These are phyloP conservation scores for Acropternis orthonyx DNA, from an alignment of 2,797 vertebrate species.

Conservation along the genomic window DNA sequence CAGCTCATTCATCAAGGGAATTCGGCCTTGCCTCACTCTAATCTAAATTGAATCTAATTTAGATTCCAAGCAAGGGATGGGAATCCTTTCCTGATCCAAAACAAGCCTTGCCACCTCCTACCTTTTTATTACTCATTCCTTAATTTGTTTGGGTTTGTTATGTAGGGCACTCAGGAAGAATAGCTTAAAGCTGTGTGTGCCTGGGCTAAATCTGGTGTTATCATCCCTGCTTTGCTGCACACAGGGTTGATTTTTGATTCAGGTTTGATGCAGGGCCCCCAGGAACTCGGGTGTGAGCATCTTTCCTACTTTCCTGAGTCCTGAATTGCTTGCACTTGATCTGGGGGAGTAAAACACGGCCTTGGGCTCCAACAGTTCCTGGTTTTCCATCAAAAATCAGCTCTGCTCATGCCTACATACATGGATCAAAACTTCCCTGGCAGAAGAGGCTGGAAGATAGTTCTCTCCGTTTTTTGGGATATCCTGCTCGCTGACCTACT, in stretches of 20 bases:
- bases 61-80: constrained; percentile 56
- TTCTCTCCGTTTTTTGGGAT: neutral
- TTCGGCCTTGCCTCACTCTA: constrained; percentile 23
- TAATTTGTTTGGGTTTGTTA: constrained; percentile 72
- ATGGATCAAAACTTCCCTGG: rapidly evolving
- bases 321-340: neutral
- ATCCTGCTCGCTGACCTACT: neutral
- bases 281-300: neutral
- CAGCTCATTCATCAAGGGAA: constrained; percentile 14
- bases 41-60: constrained; percentile 57
- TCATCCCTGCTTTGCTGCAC: neutral
- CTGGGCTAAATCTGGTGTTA: neutral
- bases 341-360: neutral
- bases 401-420: neutral
- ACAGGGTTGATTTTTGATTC: neutral
- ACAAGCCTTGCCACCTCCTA: constrained; percentile 65
- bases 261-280: neutral
- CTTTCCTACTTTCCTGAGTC: neutral
- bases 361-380: neutral
- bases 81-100: constrained; percentile 63
- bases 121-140: constrained; percentile 62
- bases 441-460: neutral
- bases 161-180: constrained; percentile 64
- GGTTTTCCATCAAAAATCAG: neutral
- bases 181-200: constrained; percentile 53